Evolutionary conservation across 2,797 vertebrate species (phyloP), one percentile per base, ranked within the genome.

Genomic region (Chelonia mydas): DNA sequence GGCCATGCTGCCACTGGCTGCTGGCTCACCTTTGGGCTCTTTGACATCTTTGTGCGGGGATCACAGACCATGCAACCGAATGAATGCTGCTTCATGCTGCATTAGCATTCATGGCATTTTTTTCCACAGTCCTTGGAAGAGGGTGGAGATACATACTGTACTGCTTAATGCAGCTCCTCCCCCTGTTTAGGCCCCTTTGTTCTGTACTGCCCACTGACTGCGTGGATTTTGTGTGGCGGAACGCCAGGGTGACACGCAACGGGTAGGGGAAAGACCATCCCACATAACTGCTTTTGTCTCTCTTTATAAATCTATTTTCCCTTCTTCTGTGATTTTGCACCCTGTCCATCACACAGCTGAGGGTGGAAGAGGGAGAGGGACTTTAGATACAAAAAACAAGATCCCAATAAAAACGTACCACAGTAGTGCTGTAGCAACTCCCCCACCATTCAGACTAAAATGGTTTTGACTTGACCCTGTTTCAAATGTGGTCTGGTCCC

Each of bases 191-290:
- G 88, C 77, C 7, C 2, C 5, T 33, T 0, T 11, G 3, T 28
- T 49, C 41, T 93, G 84, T 5, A 5, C 93, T 81, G 84, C 94
- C 85, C 65, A 23, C 78, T 96, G 94, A 82, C 84, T 82, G 94
- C 89, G 95, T 97, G 97, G 96, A 97, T 78, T 1, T 59, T 78
- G 11, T 21, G 37, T 13, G 83, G 82, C 88, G 80, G 33, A 74
- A n/a, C 59, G 84, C 80, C 49, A 82, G 57, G 80, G 54, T 21
- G 81, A 82, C 17, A 21, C 10, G 33, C 77, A 88, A 94, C 51
- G 74, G 87, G 79, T 37, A 76, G 13, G 72, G 86, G 84, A 81
- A 84, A 88, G 53, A 59, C 10, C 2, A 10, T 87, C 83, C 41
- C 77, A 15, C 57, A 33, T 82, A 57, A 92, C 87, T 84, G 12